Base-by-base conservation (phyloP, 2,113 vertebrate species). In the Alethe castanea region DNA sequence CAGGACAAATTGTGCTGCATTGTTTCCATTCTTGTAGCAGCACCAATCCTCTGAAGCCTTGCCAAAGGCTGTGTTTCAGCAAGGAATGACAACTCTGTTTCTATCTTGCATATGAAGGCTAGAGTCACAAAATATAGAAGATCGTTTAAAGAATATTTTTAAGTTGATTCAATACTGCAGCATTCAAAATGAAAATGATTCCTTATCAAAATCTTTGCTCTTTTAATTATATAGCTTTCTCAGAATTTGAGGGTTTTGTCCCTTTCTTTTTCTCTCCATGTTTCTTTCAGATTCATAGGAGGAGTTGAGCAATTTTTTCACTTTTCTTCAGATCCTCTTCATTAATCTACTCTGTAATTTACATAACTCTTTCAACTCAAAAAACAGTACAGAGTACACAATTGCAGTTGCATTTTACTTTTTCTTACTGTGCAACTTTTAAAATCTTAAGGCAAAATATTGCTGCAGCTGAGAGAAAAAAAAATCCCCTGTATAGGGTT, bases 321-420 rank as follows among this genome's bases (percentile, higher is more conserved):
- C 71, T 89, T 92, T 88, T 86, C 12, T 88, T 91, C 74, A 38
- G 54, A 91, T 94, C 54, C 81, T 94, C 45, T 87, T 95, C 45
- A 59, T 92, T 90, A 84, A 65, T 45, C 48, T 91, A 42, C 45
- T 94, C 31, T 38, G 40, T 77, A 87, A 79, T 82, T 95, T 92
- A 45, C 40, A 26, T 35, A 54, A 67, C 15, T 50, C 48, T 79
- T 56, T 57, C 40, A 74, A 40, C 26, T 79, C 45, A 56, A 72
- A 79, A 87, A 86, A 61, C 14, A 85, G 26, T n/a, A 19, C 7
- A 31, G 38, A 67, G 12, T 54, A 50, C 64, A 77, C 23, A 90
- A 67, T 61, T 76, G 67, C 33, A 19, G 20, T 89, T 86, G 56
- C 23, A 26, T 48, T 92, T 86, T 91, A 54, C 13, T 78, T 86